Evolutionary conservation across 1,140 invertebrate genomes (phyloP).

Genomic region (Trichoplusia ni): DNA sequence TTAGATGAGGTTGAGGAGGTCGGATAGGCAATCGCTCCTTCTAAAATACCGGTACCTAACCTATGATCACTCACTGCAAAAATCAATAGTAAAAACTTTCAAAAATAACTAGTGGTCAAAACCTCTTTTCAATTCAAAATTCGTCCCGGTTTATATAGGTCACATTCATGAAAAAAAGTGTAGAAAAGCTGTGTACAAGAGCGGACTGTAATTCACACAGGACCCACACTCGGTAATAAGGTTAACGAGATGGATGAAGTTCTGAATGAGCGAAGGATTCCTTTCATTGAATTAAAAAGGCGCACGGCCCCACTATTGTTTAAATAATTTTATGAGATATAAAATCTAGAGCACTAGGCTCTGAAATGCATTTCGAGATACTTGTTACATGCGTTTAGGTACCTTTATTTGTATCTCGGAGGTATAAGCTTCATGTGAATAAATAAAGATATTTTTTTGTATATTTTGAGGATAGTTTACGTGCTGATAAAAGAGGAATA

Average conservation of each 20-base stretch:
- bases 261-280: constrained; percentile 49
- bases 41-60: too few species aligned
- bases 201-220: constrained; percentile 23
- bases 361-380: background rate
- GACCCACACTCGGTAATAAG: constrained; percentile 58
- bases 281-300: constrained; percentile 49
- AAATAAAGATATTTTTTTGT: too few species aligned
- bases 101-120: too few species aligned
- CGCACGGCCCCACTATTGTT: constrained; percentile 14
- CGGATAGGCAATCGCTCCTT: too few species aligned
- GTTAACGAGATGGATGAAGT: constrained; percentile 59
- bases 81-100: too few species aligned
- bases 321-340: constrained; percentile 30
- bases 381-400: background rate
- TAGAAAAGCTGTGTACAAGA: constrained; percentile 12
- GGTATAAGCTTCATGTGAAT: too few species aligned
- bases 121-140: too few species aligned
- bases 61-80: too few species aligned
- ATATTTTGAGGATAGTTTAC: too few species aligned
- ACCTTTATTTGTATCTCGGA: too few species aligned
- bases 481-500: too few species aligned
- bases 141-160: constrained; percentile 38
- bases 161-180: constrained; percentile 33
- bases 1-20: too few species aligned
- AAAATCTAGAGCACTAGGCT: background rate